phyloP scores from a whole-genome alignment of 2,888 invertebrate species.

The Leptarthrus brevirostris region DNA sequence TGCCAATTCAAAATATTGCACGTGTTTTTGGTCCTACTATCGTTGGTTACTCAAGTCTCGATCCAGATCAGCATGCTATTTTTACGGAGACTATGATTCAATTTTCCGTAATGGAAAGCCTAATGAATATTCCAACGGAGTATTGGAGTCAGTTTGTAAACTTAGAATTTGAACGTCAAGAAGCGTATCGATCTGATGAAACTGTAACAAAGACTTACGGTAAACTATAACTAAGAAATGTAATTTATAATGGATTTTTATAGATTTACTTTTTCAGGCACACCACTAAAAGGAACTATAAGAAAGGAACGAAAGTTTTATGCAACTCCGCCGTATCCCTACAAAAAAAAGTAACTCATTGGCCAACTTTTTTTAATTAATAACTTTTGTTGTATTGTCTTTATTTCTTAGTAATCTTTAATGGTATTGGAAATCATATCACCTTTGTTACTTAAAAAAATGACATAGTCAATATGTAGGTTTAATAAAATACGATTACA shows the following conservation, averaged over 20 bases:
- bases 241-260: too few relatives aligned
- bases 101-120: conserved; percentile 76
- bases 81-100: conserved; percentile 83
- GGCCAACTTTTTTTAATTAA: too few relatives aligned
- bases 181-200: conserved; percentile 55
- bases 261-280: conserved; percentile 58
- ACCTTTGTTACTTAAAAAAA: too few relatives aligned
- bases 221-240: conserved; percentile 54
- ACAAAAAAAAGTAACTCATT: conserved; percentile 34
- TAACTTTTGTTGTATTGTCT: too few relatives aligned
- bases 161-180: conserved; percentile 61
- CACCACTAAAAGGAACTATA: conserved; percentile 63
- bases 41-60: conserved; percentile 85
- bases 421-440: too few relatives aligned
- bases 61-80: conserved; percentile 78
- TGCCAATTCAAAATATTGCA: conserved; percentile 90
- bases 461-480: too few relatives aligned
- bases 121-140: conserved; percentile 77
- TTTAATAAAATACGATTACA: too few relatives aligned
- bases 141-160: conserved; percentile 73
- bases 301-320: conserved; percentile 64
- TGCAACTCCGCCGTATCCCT: conserved; percentile 61
- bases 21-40: conserved; percentile 95
- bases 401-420: too few relatives aligned
- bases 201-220: conserved; percentile 60